Percentiles rank a stretch among this genome's conserved stretches.
Evolutionary conservation across 2,888 invertebrate genomes (phyloP).

Genomic region (Phania funesta): DNA sequence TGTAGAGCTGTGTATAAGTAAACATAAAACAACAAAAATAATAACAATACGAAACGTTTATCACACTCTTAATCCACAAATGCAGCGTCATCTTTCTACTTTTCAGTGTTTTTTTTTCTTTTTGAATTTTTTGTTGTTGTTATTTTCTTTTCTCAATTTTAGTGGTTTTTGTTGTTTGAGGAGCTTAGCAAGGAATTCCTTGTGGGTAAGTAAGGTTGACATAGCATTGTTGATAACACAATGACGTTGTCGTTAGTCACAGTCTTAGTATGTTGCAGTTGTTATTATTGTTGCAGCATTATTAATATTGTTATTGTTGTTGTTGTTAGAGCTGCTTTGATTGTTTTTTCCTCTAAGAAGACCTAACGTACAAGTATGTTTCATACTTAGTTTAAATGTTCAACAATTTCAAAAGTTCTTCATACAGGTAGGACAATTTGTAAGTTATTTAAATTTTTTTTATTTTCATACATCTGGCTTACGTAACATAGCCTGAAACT

Average conservation of each 20-base stretch:
- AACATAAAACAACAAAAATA: slow-evolving; percentile 34
- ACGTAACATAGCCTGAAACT: too few species aligned
- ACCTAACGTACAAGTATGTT: slow-evolving; percentile 14
- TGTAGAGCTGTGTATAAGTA: slow-evolving; percentile 24
- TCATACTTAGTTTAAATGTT: background rate
- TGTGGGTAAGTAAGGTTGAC: slow-evolving; percentile 69
- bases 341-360: slow-evolving; percentile 36
- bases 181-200: slow-evolving; percentile 68
- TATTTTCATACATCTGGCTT: background rate
- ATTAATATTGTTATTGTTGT: slow-evolving; percentile 35
- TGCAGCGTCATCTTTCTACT: slow-evolving; percentile 60
- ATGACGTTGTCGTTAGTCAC: slow-evolving; percentile 68
- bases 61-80: slow-evolving; percentile 67
- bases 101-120: slow-evolving; percentile 21
- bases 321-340: slow-evolving; percentile 35
- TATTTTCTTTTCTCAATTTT: slow-evolving; percentile 25
- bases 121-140: slow-evolving; percentile 22
- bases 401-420: slow-evolving; percentile 27
- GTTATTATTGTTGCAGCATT: slow-evolving; percentile 32
- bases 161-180: slow-evolving; percentile 28
- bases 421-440: background rate
- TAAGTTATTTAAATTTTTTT: background rate
- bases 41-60: slow-evolving; percentile 60
- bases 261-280: slow-evolving; percentile 52
- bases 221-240: slow-evolving; percentile 68